Base-by-base conservation (phyloP, 2,888 invertebrate species). In the Frankliniella intonsa region DNA sequence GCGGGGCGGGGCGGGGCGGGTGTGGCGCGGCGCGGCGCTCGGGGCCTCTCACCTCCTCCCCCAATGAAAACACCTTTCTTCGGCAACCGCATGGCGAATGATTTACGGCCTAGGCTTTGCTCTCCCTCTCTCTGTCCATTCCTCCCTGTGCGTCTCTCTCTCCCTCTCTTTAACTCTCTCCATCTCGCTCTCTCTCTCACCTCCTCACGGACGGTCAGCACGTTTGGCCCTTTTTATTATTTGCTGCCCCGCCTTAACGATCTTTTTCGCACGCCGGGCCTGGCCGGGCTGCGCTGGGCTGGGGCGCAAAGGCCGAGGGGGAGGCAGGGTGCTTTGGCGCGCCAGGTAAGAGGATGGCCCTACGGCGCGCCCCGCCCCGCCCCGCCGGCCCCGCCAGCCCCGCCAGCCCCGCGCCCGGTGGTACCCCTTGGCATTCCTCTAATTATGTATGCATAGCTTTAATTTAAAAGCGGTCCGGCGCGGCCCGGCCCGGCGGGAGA, bases 371-470 rank as follows among this genome's bases (percentile, higher is more conserved):
- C 17, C 62, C 11, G 69, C n/a, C 17, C n/a, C 19, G 65, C 69
- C 22, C 25, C 1, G 69, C 25, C 55, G 0, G 55, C 12, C 55
- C 55, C 5, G 3, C 3, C 38, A 38, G 3, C 38, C 38, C 3
- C 38, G 3, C 38, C 38, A 38, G n/a, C 38, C 55, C 11, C 5
- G 14, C 5, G 55, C 19, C 17, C 14, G 69, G 22, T 76, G 69
- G 69, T 76, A 76, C 69, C 69, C 69, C 25, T 76, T 25, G 62
- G 69, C 69, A 76, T 76, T 76, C 69, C 69, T 76, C 69, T 76
- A 76, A 76, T 76, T 76, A 76, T 76, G 69, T 76, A 76, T 76
- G 69, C 69, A 76, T 76, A 76, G 69, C 69, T 76, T 76, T 76
- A 76, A 76, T 76, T 76, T 76, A 76, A 76, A 76, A 76, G 69